Evolutionary conservation across 2,888 invertebrate species (phyloP), one percentile per base, ranked within the genome.

Genomic region (Plebejus anna): DNA sequence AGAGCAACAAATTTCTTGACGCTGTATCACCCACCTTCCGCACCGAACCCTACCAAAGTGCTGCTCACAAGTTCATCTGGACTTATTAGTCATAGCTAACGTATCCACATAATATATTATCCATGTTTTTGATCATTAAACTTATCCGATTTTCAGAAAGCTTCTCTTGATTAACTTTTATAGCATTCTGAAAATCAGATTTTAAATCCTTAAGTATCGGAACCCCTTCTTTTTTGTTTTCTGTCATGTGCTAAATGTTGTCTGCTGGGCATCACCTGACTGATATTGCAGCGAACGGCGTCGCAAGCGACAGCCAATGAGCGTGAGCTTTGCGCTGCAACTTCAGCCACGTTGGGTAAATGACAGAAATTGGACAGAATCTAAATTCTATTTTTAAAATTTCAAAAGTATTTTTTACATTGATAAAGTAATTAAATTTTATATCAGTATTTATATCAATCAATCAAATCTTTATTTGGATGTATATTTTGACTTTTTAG

Each of bases 81-180:
- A 79, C 79, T 70, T 73, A 77, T 76, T 82, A 83, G 82, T 82
- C 81, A 81, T 82, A 82, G 79, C 80, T 81, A 81, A 81, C 81
- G 61, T 80, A 51, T 32, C 42, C 22, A 36, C 7, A 28, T 55
- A 16, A 73, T 55, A 42, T 47, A 42, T 51, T 51, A 32, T 51
- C 13, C 51, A 73, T 16, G 22, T 73, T 55, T 51, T 55, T 32
- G 1, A 51, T 28, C 1, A 6, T 28, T n/a, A 72, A 51, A 72
- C 47, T 66, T 6, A 32, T 66, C 2, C 13, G 66, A 66, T 66
- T 66, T 66, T 11, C 32, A 66, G 66, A 6, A 66, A 16, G 32
- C 32, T 9, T 32, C 61, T 66, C 7, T 28, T 66, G 13, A 16
- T 66, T 61, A 28, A 66, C 32, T 4, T 47, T 47, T 36, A 66